A percentile compares a stretch with the other conserved stretches of the same genome.
phyloP scores from a whole-genome alignment of 1,140 invertebrate species.

The Bombus sylvicola region DNA sequence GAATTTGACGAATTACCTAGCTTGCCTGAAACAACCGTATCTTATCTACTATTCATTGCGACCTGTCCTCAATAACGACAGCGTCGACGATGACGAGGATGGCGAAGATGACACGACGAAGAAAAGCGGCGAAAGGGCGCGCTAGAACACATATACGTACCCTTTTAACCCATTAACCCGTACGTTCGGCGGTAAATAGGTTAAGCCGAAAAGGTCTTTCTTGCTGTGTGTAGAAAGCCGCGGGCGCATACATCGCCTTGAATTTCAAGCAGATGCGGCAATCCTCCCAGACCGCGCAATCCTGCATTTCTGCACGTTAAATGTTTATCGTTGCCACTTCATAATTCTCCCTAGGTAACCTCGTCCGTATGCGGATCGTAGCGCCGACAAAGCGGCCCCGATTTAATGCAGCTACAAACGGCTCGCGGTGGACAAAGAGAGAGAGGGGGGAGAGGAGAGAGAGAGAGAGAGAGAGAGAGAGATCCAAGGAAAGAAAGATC shows the following conservation, averaged over 20 bases:
- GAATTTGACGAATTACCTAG: background rate
- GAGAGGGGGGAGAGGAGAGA: accelerated
- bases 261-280: constrained; percentile 65
- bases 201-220: constrained; percentile 47
- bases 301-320: constrained; percentile 35
- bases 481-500: background rate
- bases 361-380: background rate
- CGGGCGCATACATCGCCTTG: constrained; percentile 49
- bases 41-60: too few species aligned
- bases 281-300: constrained; percentile 23
- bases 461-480: background rate
- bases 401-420: constrained; percentile 10
- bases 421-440: background rate
- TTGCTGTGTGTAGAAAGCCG: constrained; percentile 18
- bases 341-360: constrained; percentile 29
- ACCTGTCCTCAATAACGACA: too few species aligned
- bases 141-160: constrained; percentile 33
- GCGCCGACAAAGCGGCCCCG: background rate
- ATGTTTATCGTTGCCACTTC: constrained; percentile 54
- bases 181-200: constrained; percentile 55
- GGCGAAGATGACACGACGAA: background rate
- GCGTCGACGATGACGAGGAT: background rate
- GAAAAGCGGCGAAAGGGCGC: constrained; percentile 52
- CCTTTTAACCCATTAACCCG: constrained; percentile 67
- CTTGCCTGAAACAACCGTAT: too few species aligned